phyloP scores from a whole-genome alignment of 2,113 vertebrate genomes.

The Microtus oregoni region DNA sequence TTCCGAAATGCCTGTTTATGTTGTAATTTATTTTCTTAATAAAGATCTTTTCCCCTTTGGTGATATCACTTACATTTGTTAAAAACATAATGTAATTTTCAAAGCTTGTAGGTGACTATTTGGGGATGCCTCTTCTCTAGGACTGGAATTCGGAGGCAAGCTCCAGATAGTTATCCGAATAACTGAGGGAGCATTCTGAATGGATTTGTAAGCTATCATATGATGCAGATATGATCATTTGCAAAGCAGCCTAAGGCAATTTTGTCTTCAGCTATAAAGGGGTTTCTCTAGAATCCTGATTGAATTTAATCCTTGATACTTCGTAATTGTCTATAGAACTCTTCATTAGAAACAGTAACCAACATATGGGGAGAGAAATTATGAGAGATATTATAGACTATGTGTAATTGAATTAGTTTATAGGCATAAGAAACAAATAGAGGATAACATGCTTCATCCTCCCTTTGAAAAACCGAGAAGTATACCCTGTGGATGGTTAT shows the following conservation, averaged over 20 bases:
- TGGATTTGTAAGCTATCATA: conserved; percentile 33
- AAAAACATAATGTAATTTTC: conserved; percentile 66
- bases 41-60: conserved; percentile 49
- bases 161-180: conserved; percentile 42
- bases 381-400: neutral
- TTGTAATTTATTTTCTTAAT: conserved; percentile 66
- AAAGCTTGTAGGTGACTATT: conserved; percentile 44
- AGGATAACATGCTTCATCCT: neutral
- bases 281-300: conserved; percentile 29
- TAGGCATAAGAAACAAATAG: conserved; percentile 47
- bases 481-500: neutral
- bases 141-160: conserved; percentile 42
- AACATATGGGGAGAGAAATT: conserved; percentile 14
- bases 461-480: neutral
- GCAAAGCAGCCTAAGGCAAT: conserved; percentile 25
- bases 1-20: conserved; percentile 59
- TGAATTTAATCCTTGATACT: conserved; percentile 12
- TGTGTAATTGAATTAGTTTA: conserved; percentile 43
- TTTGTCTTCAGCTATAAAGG: conserved; percentile 33
- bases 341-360: conserved; percentile 52
- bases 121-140: conserved; percentile 12
- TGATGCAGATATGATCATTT: conserved; percentile 35
- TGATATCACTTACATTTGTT: conserved; percentile 46
- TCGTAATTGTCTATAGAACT: conserved; percentile 29
- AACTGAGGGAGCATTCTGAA: neutral